Evolutionary conservation across 1,140 invertebrate genomes (phyloP).

Genomic region (Drosophila kohkoa): DNA sequence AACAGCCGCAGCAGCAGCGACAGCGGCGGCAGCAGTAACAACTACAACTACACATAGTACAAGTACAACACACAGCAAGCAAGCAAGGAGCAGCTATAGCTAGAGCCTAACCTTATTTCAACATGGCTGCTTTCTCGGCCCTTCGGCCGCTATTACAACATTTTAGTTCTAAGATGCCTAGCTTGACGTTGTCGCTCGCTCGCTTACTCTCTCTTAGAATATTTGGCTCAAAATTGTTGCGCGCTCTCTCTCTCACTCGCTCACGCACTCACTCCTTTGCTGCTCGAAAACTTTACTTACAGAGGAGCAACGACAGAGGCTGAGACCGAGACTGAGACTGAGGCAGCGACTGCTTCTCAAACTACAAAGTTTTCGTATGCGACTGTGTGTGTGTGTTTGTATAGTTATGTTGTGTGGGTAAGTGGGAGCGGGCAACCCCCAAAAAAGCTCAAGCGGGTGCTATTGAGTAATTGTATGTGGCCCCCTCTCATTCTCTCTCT

Average conservation of each 20-base stretch:
- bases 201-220: constrained; percentile 9
- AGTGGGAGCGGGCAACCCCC: constrained; percentile 65
- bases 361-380: constrained; percentile 59
- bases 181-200: constrained; percentile 27
- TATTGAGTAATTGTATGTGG: constrained; percentile 80
- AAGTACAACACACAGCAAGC: constrained; percentile 6
- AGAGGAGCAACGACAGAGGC: constrained; percentile 15
- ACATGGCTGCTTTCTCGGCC: constrained; percentile 52
- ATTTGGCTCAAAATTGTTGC: constrained; percentile 63
- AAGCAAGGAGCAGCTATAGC: constrained; percentile 28
- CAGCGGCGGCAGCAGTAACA: constrained; percentile 35
- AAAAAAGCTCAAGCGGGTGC: constrained; percentile 72
- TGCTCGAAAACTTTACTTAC: constrained; percentile 57
- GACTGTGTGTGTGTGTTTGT: constrained; percentile 43
- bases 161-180: constrained; percentile 74
- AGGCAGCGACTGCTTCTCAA: constrained; percentile 41
- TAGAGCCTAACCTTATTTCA: constrained; percentile 66
- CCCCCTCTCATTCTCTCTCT: constrained; percentile 17
- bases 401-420: constrained; percentile 54
- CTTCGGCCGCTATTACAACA: constrained; percentile 73
- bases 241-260: constrained; percentile 37
- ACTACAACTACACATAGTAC: constrained; percentile 26
- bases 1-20: constrained; percentile 48
- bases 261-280: constrained; percentile 43
- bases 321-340: constrained; percentile 34